A percentile compares a stretch with the other conserved stretches of the same genome.
These are phyloP conservation scores for Pterocles gutturalis DNA, from an alignment of 2,113 vertebrate genomes.

Conservation along the genomic window DNA sequence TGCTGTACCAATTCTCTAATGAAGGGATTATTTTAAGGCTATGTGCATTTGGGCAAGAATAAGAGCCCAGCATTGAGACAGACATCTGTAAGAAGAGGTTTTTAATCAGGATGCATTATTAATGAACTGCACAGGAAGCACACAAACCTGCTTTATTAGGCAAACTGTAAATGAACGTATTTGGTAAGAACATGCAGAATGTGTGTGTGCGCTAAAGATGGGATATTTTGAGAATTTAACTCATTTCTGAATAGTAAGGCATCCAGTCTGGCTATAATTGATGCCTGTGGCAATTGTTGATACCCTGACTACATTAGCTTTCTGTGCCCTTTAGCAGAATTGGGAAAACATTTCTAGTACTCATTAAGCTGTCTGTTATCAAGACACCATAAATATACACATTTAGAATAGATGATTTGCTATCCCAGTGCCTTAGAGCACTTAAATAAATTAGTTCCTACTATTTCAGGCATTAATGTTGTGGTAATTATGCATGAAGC, in stretches of 20 bases:
- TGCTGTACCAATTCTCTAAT: neutral
- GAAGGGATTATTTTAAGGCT: constrained; percentile 42
- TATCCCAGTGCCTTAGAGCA: constrained; percentile 55
- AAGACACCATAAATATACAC: constrained; percentile 65
- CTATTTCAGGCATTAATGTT: constrained; percentile 59
- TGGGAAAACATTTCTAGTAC: constrained; percentile 49
- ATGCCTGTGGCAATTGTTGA: constrained; percentile 62
- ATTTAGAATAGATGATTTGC: constrained; percentile 53
- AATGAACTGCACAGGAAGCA: constrained; percentile 28
- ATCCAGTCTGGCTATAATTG: constrained; percentile 58
- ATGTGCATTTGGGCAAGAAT: neutral
- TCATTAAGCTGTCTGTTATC: constrained; percentile 70
- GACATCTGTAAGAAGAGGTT: constrained; percentile 6
- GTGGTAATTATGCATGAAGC: constrained; percentile 63
- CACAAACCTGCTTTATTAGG: constrained; percentile 27
- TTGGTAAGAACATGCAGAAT: constrained; percentile 22
- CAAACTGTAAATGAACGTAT: constrained; percentile 36
- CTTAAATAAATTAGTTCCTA: constrained; percentile 67
- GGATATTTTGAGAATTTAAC: constrained; percentile 61
- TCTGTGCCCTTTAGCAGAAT: constrained; percentile 54
- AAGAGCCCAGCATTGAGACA: neutral
- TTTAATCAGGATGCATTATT: constrained; percentile 58
- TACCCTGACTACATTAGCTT: constrained; percentile 42
- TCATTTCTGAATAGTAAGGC: constrained; percentile 34
- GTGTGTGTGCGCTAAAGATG: constrained; percentile 19